Evolutionary conservation across 2,113 vertebrate genomes (phyloP).

Genomic region (Orthonyx spaldingii): DNA sequence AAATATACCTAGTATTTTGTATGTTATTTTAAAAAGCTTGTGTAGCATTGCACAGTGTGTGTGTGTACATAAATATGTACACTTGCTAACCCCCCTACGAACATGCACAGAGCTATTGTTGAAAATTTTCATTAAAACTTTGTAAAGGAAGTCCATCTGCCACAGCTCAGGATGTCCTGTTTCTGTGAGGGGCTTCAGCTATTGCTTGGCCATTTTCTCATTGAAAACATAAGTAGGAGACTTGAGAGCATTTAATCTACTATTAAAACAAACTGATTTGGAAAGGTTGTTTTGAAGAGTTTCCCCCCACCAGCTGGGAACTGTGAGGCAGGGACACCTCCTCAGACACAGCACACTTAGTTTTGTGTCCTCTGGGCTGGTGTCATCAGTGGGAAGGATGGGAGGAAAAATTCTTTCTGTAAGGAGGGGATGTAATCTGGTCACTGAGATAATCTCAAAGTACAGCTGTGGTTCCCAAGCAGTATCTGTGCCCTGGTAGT

Average conservation of each 20-base stretch:
- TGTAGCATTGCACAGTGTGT: neutral
- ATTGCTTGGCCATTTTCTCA: constrained; percentile 27
- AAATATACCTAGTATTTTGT: neutral
- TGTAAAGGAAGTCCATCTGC: constrained; percentile 39
- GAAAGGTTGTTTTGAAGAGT: neutral
- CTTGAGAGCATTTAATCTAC: neutral
- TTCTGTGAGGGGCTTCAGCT: constrained; percentile 9
- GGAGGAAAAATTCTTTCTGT: neutral
- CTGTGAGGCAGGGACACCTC: neutral
- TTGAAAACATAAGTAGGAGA: neutral
- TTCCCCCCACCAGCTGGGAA: neutral
- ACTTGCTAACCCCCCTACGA: neutral
- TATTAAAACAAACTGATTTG: neutral
- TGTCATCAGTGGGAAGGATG: neutral
- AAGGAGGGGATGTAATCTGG: neutral
- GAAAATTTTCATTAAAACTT: neutral
- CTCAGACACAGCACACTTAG: neutral
- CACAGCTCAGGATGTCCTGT: constrained; percentile 56
- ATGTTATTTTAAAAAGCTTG: neutral
- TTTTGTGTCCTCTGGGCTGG: neutral
- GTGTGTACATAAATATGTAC: neutral
- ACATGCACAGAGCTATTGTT: neutral
- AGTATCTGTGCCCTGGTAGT: neutral
- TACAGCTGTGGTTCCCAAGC: neutral
- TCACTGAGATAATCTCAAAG: neutral